phyloP scores from a whole-genome alignment of 2,797 vertebrate species.

The Mus caroli region DNA sequence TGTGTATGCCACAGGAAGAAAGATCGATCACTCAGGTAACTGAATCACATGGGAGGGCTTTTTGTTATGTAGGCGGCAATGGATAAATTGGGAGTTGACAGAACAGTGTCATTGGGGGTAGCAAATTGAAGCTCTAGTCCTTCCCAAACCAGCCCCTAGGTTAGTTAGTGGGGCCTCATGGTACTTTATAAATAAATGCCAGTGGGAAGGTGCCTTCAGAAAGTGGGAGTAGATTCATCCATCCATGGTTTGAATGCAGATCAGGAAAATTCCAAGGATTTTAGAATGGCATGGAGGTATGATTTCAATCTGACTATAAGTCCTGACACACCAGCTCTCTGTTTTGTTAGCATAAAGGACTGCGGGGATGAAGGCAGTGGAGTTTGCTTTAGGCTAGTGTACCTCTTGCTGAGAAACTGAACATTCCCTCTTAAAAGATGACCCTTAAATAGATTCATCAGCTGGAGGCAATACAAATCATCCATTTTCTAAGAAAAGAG shows the following conservation, averaged over 20 bases:
- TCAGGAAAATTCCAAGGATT: not conserved
- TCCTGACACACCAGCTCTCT: not conserved
- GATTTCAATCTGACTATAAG: not conserved
- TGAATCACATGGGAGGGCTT: not conserved
- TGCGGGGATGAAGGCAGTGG: not conserved
- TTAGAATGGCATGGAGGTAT: not conserved
- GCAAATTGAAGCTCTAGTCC: not conserved
- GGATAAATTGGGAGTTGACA: not conserved
- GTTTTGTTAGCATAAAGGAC: conserved; percentile 15
- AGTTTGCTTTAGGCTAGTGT: not conserved
- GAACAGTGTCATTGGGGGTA: not conserved
- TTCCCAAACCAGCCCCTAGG: not conserved
- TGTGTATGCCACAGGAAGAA: not conserved
- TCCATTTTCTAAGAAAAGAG: conserved; percentile 1
- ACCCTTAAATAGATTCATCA: not conserved
- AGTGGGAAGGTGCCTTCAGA: not conserved
- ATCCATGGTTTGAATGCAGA: not conserved
- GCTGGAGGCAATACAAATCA: not conserved
- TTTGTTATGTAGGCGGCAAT: not conserved
- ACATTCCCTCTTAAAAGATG: not conserved
- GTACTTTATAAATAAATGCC: not conserved
- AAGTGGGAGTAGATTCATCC: not conserved
- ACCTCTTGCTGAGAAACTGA: not conserved
- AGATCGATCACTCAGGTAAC: not conserved
- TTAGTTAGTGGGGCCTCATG: not conserved